Percentiles rank a stretch among this genome's conserved stretches.
phyloP scores from a whole-genome alignment of 2,113 vertebrate species.

The Phyllostomus hastatus region DNA sequence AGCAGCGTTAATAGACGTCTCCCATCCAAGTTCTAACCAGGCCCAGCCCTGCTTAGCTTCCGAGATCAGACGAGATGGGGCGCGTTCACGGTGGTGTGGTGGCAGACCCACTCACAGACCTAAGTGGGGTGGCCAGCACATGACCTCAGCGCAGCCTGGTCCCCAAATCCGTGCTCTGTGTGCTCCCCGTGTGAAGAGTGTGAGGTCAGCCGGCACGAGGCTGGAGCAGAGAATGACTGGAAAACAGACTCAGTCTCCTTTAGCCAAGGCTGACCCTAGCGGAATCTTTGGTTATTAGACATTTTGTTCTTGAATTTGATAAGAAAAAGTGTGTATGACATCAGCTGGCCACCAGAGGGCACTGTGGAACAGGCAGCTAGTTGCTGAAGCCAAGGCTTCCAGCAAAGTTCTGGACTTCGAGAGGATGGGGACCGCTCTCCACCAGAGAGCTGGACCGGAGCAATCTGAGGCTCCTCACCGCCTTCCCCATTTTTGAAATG shows the following conservation, averaged over 20 bases:
- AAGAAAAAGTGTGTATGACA: not conserved
- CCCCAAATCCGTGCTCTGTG: not conserved
- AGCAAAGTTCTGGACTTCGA: not conserved
- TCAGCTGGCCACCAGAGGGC: constrained; percentile 12
- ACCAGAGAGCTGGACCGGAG: not conserved
- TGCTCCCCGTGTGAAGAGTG: not conserved
- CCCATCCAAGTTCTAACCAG: too few species aligned
- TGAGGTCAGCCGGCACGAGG: not conserved
- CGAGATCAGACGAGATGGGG: too few species aligned
- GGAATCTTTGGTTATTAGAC: not conserved
- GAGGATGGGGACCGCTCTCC: not conserved
- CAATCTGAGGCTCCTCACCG: not conserved
- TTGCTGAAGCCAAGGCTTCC: not conserved
- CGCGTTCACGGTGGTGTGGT: too few species aligned
- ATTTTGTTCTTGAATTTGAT: not conserved
- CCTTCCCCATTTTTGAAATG: not conserved
- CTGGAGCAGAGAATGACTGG: not conserved
- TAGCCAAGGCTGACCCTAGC: not conserved
- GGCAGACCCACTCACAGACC: not conserved
- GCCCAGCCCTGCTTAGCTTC: too few species aligned
- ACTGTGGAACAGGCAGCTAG: not conserved
- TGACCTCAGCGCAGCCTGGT: not conserved
- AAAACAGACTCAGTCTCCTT: not conserved
- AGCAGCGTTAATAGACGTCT: not conserved
- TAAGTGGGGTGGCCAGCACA: not conserved